These are phyloP conservation scores for Drosophila paramelanica DNA, from an alignment of 2,888 invertebrate genomes.

Conservation along the genomic window DNA sequence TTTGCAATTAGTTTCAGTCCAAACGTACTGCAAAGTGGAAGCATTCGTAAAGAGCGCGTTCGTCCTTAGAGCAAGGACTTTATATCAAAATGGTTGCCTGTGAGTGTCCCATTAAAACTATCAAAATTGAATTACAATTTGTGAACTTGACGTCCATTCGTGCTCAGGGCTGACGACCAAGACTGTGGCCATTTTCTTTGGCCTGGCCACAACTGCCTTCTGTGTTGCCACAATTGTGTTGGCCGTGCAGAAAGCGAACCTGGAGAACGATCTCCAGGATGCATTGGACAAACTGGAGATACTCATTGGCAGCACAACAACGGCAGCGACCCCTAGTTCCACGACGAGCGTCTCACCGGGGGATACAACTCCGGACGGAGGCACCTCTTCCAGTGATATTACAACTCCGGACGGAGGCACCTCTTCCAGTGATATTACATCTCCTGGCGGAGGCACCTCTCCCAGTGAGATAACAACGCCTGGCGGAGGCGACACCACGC, in stretches of 20 bases:
- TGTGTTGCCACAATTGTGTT: constrained; percentile 86
- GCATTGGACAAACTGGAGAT: constrained; percentile 75
- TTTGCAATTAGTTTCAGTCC: constrained; percentile 50
- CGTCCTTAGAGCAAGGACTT: constrained; percentile 41
- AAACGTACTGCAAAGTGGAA: constrained; percentile 46
- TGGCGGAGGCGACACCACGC: constrained; percentile 6
- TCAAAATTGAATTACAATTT: not conserved
- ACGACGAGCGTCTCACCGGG: not conserved
- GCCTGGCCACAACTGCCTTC: constrained; percentile 83
- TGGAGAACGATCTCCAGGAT: constrained; percentile 79
- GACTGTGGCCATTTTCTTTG: constrained; percentile 77
- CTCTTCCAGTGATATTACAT: not conserved
- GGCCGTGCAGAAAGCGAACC: constrained; percentile 84
- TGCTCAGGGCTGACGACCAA: constrained; percentile 75
- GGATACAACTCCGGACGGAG: constrained; percentile 1
- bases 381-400: constrained; percentile 3
- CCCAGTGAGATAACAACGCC: constrained; percentile 5
- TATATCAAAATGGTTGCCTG: constrained; percentile 63
- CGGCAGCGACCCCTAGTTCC: constrained; percentile 19
- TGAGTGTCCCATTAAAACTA: constrained; percentile 39
- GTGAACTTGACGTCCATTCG: not conserved
- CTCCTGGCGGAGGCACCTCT: constrained; percentile 2
- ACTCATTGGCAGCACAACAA: constrained; percentile 40
- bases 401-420: not conserved
- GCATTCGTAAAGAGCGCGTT: constrained; percentile 24